Base-by-base conservation (phyloP, 1,140 invertebrate genomes). In the Meloidogyne floridensis region DNA sequence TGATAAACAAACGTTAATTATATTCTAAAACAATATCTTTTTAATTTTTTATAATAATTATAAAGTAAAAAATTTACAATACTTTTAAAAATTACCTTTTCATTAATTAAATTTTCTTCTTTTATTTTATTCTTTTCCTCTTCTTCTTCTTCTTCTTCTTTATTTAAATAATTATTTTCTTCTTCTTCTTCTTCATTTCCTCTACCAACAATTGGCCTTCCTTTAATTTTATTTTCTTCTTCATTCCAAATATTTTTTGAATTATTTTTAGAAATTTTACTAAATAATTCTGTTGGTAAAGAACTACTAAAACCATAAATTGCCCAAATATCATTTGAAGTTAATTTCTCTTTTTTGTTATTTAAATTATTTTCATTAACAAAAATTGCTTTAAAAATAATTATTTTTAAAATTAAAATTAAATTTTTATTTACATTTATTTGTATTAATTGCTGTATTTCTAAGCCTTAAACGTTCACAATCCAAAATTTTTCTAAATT, bases 231-330 rank as follows among this genome's bases (percentile, higher is more conserved):
- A 10, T 69, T 80, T 10, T 42, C 8, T 13, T 65, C 10, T 69
- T 47, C 56, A 42, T 11, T 42, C 71, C 71, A 13, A 76, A 51
- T 18, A 53, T 56, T 76, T 43, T 81, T 81, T 20, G 72, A 80
- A 13, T 59, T 59, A 20, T 79, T 72, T 32, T 32, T 47, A 6
- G 3, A 47, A 75, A 56, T 32, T 32, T 32, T 75, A 69, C 85
- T 84, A 4, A 89, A 77, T 6, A 90, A 74, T 65, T 90, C 87
- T 15, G 88, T 82, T 72, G 88, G 88, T 47, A 89, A 75, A 53
- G 88, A 89, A 77, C 74, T 85, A 79, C 84, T 87, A 70, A 89
- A 89, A 4, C 88, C 87, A 77, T 86, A 86, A 20, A 85, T 84
- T 15, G 87, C 83, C 89, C 87, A 90, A 32, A 82, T 80, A 81